Evolutionary conservation across 2,113 vertebrate genomes (phyloP).

Genomic region (Pantherophis guttatus): DNA sequence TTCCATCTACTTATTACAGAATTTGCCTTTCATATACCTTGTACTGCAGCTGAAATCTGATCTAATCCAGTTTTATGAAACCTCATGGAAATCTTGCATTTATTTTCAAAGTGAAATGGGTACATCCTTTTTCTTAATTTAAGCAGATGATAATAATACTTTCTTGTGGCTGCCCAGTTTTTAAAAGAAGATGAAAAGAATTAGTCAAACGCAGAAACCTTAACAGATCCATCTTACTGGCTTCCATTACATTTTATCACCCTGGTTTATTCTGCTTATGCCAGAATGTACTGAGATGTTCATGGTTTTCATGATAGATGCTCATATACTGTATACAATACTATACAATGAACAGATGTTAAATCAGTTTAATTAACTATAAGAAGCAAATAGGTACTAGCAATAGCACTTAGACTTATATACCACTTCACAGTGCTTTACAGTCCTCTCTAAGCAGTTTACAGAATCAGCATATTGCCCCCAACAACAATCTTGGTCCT

Average conservation of each 20-base stretch:
- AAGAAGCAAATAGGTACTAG: neutral
- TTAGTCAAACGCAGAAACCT: neutral
- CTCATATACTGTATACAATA: neutral
- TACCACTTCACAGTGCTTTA: no score
- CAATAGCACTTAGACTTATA: no score
- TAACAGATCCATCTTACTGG: conserved; percentile 4
- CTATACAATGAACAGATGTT: neutral
- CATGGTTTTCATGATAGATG: neutral
- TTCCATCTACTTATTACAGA: neutral
- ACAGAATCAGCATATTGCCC: no score
- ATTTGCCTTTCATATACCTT: neutral
- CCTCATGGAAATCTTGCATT: neutral
- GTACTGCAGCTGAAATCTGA: neutral
- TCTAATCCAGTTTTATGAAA: neutral
- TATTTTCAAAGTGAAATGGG: conserved; percentile 2
- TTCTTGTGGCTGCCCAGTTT: neutral
- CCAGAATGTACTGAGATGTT: neutral
- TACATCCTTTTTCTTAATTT: conserved; percentile 5
- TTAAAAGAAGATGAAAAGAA: neutral
- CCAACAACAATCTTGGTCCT: no score
- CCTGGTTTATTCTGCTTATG: neutral
- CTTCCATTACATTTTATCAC: neutral
- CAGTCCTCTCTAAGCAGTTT: no score
- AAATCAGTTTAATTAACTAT: neutral
- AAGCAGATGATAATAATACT: neutral